Evolutionary conservation across 2,888 invertebrate genomes (phyloP), one percentile per base, ranked within the genome.

Genomic region (Sussaba pulchella): DNA sequence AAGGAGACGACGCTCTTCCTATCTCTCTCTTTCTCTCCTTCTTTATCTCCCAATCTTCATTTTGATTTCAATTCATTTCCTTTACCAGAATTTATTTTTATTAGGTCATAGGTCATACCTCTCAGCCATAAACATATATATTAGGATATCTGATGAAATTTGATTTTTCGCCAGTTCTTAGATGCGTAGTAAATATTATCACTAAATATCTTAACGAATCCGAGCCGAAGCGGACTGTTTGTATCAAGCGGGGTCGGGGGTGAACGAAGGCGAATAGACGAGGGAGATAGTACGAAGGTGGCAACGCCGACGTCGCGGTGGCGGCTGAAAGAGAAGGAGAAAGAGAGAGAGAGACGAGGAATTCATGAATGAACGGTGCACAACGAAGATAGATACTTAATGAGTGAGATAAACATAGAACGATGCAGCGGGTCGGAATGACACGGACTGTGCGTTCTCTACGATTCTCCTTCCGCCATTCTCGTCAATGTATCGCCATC

Each of bases 231-330:
- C 73, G 24, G 26, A 50, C 57, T 71, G 73, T 57, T 64, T 41
- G 67, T n/a, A 64, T 47, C 61, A 72, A 59, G 45, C 59, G 85
- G 86, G 86, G 87, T 88, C 88, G 83, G 86, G 86, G 80, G 86
- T 90, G 89, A 91, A 91, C 91, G 91, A 90, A 89, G 87, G 89
- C 82, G 84, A 69, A 84, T 88, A 86, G 47, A 69, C 83, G 87
- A 81, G 81, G 59, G 84, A 87, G 85, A 43, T 86, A 87, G 88
- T 87, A 45, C 52, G 63, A 69, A 26, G 43, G 26, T 9, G 36
- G 26, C 24, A 0, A 10, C 61, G 71, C 72, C 31, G 80, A 50
- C 41, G 81, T 63, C 50, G 82, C n/a, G n/a, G n/a, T n/a, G n/a
- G n/a, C n/a, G n/a, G n/a, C n/a, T n/a, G n/a, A n/a, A n/a, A n/a